phyloP scores from a whole-genome alignment of 2,888 invertebrate species.

The Orgyia antiqua region DNA sequence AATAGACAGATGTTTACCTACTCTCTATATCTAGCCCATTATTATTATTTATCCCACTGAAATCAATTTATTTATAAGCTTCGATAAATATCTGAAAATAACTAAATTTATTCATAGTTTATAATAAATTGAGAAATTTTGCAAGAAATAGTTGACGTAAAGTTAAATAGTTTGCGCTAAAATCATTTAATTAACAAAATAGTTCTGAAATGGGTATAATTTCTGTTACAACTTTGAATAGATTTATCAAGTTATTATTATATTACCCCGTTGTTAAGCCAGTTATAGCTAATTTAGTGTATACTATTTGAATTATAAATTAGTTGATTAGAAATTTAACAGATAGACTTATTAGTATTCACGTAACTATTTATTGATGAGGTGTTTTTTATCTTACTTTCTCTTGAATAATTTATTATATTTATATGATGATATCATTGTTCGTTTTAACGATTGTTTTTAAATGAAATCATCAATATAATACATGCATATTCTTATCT shows the following conservation, averaged over 20 bases:
- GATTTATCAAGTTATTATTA: constrained; percentile 8
- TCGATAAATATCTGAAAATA: not conserved
- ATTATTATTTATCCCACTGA: no score
- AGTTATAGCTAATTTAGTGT: constrained; percentile 3
- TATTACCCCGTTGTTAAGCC: constrained; percentile 6
- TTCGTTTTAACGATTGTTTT: no score
- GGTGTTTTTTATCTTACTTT: no score
- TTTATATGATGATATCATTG: no score
- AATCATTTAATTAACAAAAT: constrained; percentile 4
- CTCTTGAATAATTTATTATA: no score
- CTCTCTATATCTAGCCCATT: no score
- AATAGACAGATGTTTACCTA: no score
- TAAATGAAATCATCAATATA: no score
- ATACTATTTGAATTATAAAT: constrained; percentile 3
- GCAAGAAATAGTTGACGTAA: constrained; percentile 1
- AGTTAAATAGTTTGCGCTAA: constrained; percentile 3
- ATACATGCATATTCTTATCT: no score
- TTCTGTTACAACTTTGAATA: constrained; percentile 6
- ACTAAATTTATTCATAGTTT: not conserved
- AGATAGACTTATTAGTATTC: constrained; percentile 6
- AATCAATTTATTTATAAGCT: not conserved
- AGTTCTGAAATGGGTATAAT: constrained; percentile 9
- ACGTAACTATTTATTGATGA: no score
- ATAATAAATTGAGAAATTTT: constrained; percentile 3
- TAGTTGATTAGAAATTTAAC: constrained; percentile 12